Percentiles rank a stretch among this genome's conserved stretches.
Evolutionary conservation across 2,113 vertebrate species (phyloP).

Genomic region (Hemiprocne comata): DNA sequence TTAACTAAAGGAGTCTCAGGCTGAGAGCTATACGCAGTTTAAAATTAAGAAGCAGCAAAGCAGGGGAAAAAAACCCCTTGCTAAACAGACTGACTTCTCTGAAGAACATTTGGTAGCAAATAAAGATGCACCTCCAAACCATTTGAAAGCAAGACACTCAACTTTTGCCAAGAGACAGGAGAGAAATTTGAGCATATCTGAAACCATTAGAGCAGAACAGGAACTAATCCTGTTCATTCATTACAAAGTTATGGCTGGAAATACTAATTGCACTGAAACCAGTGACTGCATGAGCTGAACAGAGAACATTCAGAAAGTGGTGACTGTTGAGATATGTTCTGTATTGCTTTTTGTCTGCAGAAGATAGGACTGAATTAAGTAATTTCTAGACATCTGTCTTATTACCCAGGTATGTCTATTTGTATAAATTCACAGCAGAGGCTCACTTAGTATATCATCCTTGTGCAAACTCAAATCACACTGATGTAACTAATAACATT

Average conservation of each 20-base stretch:
- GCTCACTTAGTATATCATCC: not conserved
- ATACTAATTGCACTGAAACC: not conserved
- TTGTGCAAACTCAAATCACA: not conserved
- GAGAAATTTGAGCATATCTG: not conserved
- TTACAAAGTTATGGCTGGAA: not conserved
- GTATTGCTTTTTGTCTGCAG: not conserved
- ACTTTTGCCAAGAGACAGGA: not conserved
- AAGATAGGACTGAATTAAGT: not conserved
- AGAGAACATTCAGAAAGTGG: not conserved
- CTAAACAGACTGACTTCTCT: not conserved
- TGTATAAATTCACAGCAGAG: not conserved
- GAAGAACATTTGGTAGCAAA: not conserved
- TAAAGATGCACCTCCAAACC: not conserved
- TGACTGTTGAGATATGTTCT: not conserved
- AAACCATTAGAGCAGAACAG: not conserved
- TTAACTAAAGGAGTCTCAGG: not conserved
- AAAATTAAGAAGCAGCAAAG: not conserved
- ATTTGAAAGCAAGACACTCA: not conserved
- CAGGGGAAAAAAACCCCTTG: not conserved
- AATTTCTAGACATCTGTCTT: not conserved
- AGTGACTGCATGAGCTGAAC: not conserved
- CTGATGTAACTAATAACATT: not conserved
- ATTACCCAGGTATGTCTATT: not conserved
- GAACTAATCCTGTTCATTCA: not conserved
- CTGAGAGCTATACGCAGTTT: not conserved